These are phyloP conservation scores for Epinephelus moara DNA, from an alignment of 2,113 vertebrate species.

Conservation along the genomic window DNA sequence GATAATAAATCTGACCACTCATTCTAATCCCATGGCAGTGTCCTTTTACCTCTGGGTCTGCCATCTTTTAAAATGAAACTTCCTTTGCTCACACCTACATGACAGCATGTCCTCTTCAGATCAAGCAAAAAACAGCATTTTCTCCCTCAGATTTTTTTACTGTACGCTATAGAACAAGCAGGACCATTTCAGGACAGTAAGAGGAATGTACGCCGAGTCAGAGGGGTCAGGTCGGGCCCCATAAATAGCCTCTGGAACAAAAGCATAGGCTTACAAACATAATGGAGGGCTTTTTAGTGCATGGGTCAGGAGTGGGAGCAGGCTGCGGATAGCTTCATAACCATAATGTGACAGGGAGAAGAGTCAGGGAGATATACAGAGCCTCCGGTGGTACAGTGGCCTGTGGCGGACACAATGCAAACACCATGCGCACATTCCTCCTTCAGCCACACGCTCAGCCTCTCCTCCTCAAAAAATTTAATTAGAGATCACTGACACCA, in stretches of 20 bases:
- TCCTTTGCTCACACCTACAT: background rate
- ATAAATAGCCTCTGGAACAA: constrained; percentile 78
- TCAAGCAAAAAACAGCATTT: constrained; percentile 12
- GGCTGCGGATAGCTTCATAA: constrained; percentile 73
- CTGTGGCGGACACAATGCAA: constrained; percentile 80
- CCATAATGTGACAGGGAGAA: constrained; percentile 80
- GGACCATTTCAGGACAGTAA: constrained; percentile 51
- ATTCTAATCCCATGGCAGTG: background rate
- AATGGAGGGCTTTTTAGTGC: constrained; percentile 69
- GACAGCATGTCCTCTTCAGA: constrained; percentile 5
- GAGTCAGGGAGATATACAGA: constrained; percentile 77
- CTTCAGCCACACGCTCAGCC: constrained; percentile 62
- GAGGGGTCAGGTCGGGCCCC: constrained; percentile 59
- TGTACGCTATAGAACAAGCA: constrained; percentile 54
- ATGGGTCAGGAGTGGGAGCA: constrained; percentile 71
- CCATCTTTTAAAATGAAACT: constrained; percentile 19
- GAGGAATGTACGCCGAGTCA: constrained; percentile 66
- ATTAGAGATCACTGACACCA: constrained; percentile 75
- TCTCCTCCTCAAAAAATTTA: constrained; percentile 66
- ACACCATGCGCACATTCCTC: constrained; percentile 76
- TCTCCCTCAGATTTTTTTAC: background rate
- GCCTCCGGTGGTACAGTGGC: constrained; percentile 75
- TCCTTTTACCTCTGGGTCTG: background rate
- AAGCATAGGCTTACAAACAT: constrained; percentile 76
- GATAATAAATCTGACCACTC: constrained; percentile 28